Conservation (phyloP, 2,797 vertebrate genomes). For the Danio tinwini region DNA sequence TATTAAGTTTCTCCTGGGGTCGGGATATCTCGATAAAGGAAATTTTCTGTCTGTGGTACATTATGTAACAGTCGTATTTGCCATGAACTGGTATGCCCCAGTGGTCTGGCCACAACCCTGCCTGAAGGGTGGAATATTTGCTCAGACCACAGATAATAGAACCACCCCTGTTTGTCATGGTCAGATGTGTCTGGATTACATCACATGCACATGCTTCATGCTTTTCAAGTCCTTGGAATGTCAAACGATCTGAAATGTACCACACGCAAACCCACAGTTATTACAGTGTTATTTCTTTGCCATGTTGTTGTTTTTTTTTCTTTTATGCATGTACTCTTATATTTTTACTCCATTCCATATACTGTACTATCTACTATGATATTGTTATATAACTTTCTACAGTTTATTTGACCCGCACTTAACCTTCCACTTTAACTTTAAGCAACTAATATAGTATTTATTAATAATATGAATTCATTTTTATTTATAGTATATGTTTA, state of each 20-base stretch:
- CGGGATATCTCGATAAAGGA: conserved; percentile 28
- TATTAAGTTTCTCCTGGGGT: conserved; percentile 26
- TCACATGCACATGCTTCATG: conserved; percentile 17
- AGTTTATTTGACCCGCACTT: background rate
- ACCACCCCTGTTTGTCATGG: conserved; percentile 1
- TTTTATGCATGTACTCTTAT: background rate
- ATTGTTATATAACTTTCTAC: background rate
- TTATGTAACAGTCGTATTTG: conserved; percentile 35
- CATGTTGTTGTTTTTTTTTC: background rate
- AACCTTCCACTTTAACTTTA: too few species aligned
- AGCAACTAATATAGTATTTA: too few species aligned
- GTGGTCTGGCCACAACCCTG: conserved; percentile 26
- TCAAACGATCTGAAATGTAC: background rate
- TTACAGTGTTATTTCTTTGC: background rate
- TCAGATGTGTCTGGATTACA: conserved; percentile 18
- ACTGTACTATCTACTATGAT: background rate
- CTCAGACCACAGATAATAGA: conserved; percentile 2
- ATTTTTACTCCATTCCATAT: background rate
- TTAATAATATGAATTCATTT: too few species aligned
- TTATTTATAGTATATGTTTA: too few species aligned
- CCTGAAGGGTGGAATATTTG: conserved; percentile 21
- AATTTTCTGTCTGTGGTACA: conserved; percentile 2
- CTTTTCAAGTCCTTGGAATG: background rate
- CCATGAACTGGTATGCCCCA: conserved; percentile 3
- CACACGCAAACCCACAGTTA: background rate